Conservation (phyloP, 2,113 vertebrate species). For the Eretmochelys imbricata region DNA sequence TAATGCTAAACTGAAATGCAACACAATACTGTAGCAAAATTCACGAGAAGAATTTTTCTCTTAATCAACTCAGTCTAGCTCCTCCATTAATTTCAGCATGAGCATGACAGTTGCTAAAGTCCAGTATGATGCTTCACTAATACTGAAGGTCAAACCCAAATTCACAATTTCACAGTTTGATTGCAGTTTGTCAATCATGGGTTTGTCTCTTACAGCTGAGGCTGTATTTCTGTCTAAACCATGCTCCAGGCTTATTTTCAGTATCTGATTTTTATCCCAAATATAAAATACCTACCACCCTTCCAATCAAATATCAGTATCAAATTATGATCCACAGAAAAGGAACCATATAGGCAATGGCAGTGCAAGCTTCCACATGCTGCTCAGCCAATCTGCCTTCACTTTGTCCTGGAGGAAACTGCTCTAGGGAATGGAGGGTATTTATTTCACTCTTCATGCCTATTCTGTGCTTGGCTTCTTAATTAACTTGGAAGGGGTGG, state of each 20-base stretch:
- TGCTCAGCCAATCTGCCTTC: not conserved
- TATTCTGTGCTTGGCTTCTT: not conserved
- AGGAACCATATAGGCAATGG: not conserved
- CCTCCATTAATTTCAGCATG: too few species aligned
- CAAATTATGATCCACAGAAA: not conserved
- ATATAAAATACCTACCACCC: not conserved
- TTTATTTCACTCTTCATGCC: not conserved
- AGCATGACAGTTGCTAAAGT: not conserved
- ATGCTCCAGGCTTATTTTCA: not conserved
- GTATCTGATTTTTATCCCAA: not conserved
- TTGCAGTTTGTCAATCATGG: not conserved
- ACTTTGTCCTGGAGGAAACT: not conserved
- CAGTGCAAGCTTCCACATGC: not conserved
- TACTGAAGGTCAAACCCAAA: not conserved
- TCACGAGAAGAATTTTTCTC: not conserved
- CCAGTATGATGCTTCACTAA: not conserved
- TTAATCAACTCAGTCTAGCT: too few species aligned
- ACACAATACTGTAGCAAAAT: not conserved
- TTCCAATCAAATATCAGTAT: not conserved
- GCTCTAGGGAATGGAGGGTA: not conserved
- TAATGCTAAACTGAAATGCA: not conserved
- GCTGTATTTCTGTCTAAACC: fast-evolving
- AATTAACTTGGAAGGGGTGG: not conserved
- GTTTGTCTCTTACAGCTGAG: not conserved
- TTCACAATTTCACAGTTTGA: not conserved